Evolutionary conservation across 2,888 invertebrate species (phyloP).

Genomic region (Mycalesis mineus): DNA sequence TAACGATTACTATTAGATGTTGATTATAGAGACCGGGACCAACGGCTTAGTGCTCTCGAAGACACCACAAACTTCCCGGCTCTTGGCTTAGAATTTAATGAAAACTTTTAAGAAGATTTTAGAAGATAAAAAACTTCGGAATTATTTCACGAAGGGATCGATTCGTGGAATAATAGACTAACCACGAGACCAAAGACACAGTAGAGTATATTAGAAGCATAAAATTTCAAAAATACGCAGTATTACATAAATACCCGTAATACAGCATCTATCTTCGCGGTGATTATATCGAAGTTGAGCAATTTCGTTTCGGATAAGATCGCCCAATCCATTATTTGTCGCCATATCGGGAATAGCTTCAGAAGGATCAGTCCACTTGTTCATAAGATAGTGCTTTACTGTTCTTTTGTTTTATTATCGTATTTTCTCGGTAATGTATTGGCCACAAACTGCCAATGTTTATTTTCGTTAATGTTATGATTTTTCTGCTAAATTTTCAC

Average conservation of each 20-base stretch:
- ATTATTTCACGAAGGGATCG: no score
- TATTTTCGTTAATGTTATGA: background rate
- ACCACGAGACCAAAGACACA: no score
- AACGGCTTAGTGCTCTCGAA: no score
- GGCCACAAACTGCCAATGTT: background rate
- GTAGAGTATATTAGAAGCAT: no score
- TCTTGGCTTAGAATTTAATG: no score
- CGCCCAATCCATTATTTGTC: slow-evolving; percentile 57
- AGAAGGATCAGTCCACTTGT: slow-evolving; percentile 54
- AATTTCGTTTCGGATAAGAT: slow-evolving; percentile 37
- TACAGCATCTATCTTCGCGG: background rate
- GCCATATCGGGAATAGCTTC: slow-evolving; percentile 56
- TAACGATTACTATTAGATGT: no score
- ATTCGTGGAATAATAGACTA: no score
- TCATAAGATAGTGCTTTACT: slow-evolving; percentile 66
- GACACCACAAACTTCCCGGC: no score
- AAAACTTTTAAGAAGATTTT: no score
- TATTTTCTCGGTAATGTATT: slow-evolving; percentile 40
- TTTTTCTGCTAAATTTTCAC: background rate
- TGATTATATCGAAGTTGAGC: slow-evolving; percentile 5
- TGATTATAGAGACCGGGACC: no score
- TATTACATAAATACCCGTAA: background rate
- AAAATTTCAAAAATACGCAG: background rate
- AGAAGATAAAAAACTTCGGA: no score
- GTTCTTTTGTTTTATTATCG: slow-evolving; percentile 67